Conservation (phyloP, 1,140 invertebrate genomes). For the Orchestia grillus region DNA sequence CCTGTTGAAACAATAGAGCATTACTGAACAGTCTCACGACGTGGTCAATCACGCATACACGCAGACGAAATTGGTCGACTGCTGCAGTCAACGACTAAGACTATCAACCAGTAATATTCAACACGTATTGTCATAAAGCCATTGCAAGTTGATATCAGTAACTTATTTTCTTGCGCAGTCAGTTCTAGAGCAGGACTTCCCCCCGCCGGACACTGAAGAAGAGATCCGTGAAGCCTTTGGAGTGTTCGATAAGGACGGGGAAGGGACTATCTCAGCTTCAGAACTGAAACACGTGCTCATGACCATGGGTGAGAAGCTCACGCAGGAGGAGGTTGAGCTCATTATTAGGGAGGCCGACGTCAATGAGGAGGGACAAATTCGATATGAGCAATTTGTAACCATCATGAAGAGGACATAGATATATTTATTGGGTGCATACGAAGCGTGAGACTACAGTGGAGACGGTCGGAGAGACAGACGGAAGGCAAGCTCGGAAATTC, state of each 20-base stretch:
- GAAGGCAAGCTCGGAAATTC: no score
- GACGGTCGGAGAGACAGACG: background rate
- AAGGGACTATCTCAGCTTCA: constrained; percentile 70
- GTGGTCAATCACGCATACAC: no score
- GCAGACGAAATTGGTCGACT: no score
- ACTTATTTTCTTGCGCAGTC: background rate
- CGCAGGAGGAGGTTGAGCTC: constrained; percentile 78
- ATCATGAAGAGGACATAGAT: constrained; percentile 62
- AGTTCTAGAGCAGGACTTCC: constrained; percentile 62
- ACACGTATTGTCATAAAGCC: background rate
- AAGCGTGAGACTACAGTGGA: background rate
- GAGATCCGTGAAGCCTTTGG: constrained; percentile 77
- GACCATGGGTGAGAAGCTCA: constrained; percentile 67
- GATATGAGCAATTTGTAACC: constrained; percentile 81
- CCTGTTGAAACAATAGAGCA: no score
- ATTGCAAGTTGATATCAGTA: constrained; percentile 11
- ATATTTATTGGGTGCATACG: background rate
- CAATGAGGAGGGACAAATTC: constrained; percentile 98
- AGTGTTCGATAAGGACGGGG: constrained; percentile 75
- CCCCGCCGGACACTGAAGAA: constrained; percentile 71
- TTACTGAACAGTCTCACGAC: no score
- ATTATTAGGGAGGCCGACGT: constrained; percentile 99
- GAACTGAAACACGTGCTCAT: constrained; percentile 68
- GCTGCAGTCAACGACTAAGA: no score
- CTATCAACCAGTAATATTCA: background rate